phyloP scores from a whole-genome alignment of 53 echinoderm and acorn worm species.

The Astropecten irregularis region DNA sequence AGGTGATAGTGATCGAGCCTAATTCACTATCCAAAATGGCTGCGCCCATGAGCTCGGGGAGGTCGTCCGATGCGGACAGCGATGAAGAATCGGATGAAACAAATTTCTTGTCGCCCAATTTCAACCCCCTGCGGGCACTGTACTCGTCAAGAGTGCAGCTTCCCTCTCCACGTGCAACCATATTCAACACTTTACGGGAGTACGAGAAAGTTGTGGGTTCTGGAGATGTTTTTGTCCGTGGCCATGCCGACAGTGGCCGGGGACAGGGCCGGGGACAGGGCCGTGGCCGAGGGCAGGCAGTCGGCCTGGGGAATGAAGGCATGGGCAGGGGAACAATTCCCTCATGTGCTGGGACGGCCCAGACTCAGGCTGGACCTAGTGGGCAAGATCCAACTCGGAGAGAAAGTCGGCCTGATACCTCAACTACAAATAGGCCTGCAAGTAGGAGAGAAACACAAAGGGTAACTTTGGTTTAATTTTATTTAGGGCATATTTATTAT shows the following conservation, averaged over 20 bases:
- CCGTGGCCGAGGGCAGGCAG: neutral
- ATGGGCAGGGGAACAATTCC: neutral
- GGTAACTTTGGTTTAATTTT: too few relatives aligned
- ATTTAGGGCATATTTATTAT: too few relatives aligned
- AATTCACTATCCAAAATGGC: conserved; percentile 79
- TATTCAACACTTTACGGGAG: conserved; percentile 75
- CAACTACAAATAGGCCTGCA: too few relatives aligned
- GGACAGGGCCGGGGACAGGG: neutral
- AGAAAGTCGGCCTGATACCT: neutral
- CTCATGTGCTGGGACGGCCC: too few relatives aligned
- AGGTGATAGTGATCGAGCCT: neutral
- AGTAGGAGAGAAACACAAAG: too few relatives aligned
- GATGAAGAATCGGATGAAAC: conserved; percentile 62
- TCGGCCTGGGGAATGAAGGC: neutral
- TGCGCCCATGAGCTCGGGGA: conserved; percentile 64
- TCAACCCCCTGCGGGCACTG: conserved; percentile 83
- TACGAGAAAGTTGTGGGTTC: conserved; percentile 64
- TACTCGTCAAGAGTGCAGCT: conserved; percentile 66
- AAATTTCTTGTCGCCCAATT: conserved; percentile 75
- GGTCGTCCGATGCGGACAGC: conserved; percentile 28
- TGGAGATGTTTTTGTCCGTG: neutral
- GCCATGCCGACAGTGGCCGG: neutral
- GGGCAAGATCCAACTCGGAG: neutral
- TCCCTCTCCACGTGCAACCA: conserved; percentile 65
- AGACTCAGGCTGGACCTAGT: neutral